Evolutionary conservation across 2,113 vertebrate species (phyloP).

Genomic region (Solenodon paradoxus): DNA sequence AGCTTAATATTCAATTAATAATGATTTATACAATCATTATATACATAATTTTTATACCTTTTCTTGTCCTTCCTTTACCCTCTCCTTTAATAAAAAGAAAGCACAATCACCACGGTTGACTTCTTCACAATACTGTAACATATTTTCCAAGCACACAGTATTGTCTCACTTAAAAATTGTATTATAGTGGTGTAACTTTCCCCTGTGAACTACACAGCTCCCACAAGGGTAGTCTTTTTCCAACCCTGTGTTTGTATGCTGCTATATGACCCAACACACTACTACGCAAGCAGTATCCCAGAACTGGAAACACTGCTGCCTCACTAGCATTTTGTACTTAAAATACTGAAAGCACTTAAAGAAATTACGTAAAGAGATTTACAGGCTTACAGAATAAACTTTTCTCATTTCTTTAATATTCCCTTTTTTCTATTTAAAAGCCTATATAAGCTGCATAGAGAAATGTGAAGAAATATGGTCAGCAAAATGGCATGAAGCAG

Average conservation of each 20-base stretch:
- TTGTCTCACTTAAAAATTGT: not conserved
- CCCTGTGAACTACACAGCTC: not conserved
- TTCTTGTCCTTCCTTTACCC: not conserved
- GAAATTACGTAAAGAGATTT: not conserved
- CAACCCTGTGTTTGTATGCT: not conserved
- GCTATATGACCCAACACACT: not conserved
- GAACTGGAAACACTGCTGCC: not conserved
- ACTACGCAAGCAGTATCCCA: not conserved
- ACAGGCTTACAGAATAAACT: not conserved
- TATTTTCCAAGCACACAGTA: not conserved
- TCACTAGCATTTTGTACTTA: not conserved
- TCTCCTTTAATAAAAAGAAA: not conserved
- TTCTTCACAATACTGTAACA: not conserved
- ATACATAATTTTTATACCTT: not conserved
- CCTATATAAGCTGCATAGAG: not conserved
- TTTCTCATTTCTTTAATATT: no score
- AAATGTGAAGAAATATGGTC: not conserved
- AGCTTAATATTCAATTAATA: not conserved
- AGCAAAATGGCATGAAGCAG: not conserved
- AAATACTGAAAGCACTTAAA: not conserved
- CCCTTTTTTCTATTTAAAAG: no score
- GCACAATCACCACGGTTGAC: not conserved
- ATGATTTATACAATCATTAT: not conserved
- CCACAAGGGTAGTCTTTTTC: not conserved
- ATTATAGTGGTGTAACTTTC: not conserved